phyloP scores from a whole-genome alignment of 2,113 vertebrate genomes.

The Haplochromis burtoni region DNA sequence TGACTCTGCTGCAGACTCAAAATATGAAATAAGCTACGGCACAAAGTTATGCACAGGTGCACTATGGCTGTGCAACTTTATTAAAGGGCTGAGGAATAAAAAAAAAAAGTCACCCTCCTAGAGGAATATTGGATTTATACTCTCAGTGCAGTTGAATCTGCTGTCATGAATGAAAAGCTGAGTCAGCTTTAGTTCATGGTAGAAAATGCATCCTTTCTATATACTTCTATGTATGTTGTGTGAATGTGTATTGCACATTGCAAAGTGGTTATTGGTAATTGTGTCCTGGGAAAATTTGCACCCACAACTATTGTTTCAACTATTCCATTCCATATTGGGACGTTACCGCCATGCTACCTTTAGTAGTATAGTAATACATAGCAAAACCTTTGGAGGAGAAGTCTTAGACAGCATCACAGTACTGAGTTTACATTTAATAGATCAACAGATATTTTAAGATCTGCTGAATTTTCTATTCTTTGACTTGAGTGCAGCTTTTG shows the following conservation, averaged over 20 bases:
- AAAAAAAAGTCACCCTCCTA: background rate
- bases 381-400: background rate
- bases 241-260: background rate
- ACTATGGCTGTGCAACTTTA: background rate
- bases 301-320: background rate
- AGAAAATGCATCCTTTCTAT: background rate
- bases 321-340: fast-evolving
- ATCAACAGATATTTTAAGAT: background rate
- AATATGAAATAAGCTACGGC: background rate
- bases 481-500: background rate
- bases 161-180: background rate
- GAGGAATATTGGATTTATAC: background rate
- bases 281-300: background rate
- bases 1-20: background rate
- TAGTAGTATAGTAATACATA: background rate
- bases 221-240: background rate
- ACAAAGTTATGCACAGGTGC: background rate
- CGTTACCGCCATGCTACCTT: background rate
- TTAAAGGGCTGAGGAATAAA: background rate
- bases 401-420: background rate
- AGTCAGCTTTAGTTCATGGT: background rate
- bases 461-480: background rate
- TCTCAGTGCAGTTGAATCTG: background rate
- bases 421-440: background rate
- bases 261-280: background rate